Evolutionary conservation across 2,888 invertebrate species (phyloP).

Genomic region (Resseliella maxima): DNA sequence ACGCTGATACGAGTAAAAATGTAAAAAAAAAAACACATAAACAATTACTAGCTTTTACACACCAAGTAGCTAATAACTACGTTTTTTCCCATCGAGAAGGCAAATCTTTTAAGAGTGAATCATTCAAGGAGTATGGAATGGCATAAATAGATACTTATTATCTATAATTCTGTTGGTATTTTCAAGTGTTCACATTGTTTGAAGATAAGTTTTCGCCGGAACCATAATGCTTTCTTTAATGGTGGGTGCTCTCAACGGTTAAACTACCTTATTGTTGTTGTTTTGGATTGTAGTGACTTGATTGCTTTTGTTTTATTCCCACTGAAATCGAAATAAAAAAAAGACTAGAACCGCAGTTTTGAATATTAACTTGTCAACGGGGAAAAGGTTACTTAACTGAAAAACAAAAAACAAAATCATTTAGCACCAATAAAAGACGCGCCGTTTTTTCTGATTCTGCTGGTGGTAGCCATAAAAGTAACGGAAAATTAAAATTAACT

Average conservation of each 20-base stretch:
- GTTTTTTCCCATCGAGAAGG: slow-evolving; percentile 1
- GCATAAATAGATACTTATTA: slow-evolving; percentile 49
- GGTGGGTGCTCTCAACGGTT: neutral
- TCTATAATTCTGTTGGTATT: slow-evolving; percentile 47
- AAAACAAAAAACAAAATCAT: neutral
- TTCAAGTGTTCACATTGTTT: slow-evolving; percentile 14
- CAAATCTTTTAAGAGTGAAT: neutral
- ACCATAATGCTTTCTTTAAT: neutral
- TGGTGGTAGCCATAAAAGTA: neutral
- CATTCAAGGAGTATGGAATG: neutral
- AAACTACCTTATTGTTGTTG: neutral
- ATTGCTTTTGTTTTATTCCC: slow-evolving; percentile 17
- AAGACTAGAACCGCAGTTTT: neutral
- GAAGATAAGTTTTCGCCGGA: neutral
- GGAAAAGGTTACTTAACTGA: slow-evolving; percentile 4
- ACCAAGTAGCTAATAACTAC: neutral
- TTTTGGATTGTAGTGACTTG: neutral
- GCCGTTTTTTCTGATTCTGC: neutral
- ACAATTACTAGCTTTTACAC: neutral
- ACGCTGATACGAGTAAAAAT: neutral
- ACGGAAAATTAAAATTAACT: neutral
- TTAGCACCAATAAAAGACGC: neutral
- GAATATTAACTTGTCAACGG: slow-evolving; percentile 32
- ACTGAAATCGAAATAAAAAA: neutral
- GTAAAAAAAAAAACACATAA: neutral